Conservation (phyloP, 2,888 invertebrate species). For the Stenurella melanura region DNA sequence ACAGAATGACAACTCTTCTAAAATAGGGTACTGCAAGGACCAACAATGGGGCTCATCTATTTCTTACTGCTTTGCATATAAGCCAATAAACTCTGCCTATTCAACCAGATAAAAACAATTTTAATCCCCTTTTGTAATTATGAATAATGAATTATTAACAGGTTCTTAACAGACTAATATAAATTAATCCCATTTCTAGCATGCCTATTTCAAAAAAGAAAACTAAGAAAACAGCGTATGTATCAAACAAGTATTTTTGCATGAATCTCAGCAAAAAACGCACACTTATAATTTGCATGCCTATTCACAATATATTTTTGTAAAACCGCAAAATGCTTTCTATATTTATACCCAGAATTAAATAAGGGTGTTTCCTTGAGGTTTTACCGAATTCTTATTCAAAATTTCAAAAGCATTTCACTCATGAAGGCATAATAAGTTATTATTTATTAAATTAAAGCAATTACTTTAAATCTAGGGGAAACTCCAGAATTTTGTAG, state of each 20-base stretch:
- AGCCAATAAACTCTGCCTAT: not conserved
- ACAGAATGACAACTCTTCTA: not conserved
- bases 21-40: slow-evolving; percentile 1
- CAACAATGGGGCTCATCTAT: not conserved
- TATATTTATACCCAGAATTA: not conserved
- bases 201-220: slow-evolving; percentile 74
- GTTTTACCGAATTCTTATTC: not conserved
- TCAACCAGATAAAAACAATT: not conserved
- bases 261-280: slow-evolving; percentile 30
- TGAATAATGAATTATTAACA: not conserved
- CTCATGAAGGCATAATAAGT: not conserved
- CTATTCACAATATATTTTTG: slow-evolving; percentile 1
- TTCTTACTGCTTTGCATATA: not conserved
- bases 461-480: not conserved
- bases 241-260: slow-evolving; percentile 59
- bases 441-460: not conserved
- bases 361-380: not conserved
- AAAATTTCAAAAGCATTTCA: not conserved
- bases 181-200: slow-evolving; percentile 65
- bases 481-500: not conserved
- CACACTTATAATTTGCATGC: slow-evolving; percentile 42
- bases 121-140: not conserved
- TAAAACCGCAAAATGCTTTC: slow-evolving; percentile 14
- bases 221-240: slow-evolving; percentile 72
- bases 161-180: slow-evolving; percentile 45